Evolutionary conservation across 2,113 vertebrate genomes (phyloP).

Genomic region (Hiodon tergisus): DNA sequence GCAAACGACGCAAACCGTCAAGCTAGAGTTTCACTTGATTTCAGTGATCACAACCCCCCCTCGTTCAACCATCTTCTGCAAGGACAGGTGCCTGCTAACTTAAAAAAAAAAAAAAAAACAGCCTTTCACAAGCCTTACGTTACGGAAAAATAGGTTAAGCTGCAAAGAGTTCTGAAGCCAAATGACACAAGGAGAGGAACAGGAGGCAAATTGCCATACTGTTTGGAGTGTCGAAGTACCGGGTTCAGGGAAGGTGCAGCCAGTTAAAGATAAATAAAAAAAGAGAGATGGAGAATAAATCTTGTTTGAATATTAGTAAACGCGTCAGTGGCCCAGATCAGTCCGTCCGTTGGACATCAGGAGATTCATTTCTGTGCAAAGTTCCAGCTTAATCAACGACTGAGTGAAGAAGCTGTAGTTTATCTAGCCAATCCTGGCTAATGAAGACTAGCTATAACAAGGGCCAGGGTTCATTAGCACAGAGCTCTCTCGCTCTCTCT

Average conservation of each 20-base stretch:
- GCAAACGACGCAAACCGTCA: neutral
- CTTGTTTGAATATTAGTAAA: neutral
- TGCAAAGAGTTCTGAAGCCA: neutral
- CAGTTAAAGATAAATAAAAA: neutral
- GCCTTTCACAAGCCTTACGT: neutral
- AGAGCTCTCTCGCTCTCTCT: too few relatives aligned
- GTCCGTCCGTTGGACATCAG: too few relatives aligned
- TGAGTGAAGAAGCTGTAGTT: too few relatives aligned
- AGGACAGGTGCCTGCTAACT: neutral
- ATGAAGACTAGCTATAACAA: too few relatives aligned
- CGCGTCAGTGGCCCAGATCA: too few relatives aligned
- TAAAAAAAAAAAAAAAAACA: too few relatives aligned
- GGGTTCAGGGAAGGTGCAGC: conserved; percentile 21
- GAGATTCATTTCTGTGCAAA: too few relatives aligned
- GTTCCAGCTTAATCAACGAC: too few relatives aligned
- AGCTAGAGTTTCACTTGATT: conserved; percentile 12
- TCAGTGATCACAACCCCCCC: neutral
- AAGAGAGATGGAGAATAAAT: neutral
- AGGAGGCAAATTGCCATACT: neutral
- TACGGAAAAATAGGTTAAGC: conserved; percentile 12
- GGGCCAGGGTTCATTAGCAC: too few relatives aligned
- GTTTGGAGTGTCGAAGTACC: neutral
- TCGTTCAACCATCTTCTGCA: too few relatives aligned
- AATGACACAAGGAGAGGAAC: conserved; percentile 7
- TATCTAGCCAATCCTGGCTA: too few relatives aligned